These are phyloP conservation scores for Orthosia gracilis DNA, from an alignment of 2,888 invertebrate genomes.

Conservation along the genomic window DNA sequence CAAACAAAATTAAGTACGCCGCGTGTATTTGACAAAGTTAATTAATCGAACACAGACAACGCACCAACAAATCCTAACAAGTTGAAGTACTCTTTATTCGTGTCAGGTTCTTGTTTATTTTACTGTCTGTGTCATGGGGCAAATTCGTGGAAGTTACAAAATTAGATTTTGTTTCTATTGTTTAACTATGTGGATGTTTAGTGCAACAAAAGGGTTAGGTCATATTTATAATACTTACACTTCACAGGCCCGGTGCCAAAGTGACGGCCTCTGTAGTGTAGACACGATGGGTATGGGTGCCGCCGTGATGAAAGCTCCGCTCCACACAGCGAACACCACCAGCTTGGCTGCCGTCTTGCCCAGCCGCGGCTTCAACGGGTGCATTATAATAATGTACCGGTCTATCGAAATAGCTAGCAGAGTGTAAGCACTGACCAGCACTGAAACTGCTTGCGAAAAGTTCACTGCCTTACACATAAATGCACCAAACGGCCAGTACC, in stretches of 20 bases:
- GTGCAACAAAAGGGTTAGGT: neutral
- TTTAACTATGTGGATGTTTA: neutral
- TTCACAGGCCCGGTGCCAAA: constrained; percentile 92
- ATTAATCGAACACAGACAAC: constrained; percentile 3
- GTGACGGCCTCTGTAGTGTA: constrained; percentile 91
- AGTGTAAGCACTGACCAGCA: constrained; percentile 97
- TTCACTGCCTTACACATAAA: constrained; percentile 96
- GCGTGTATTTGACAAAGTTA: constrained; percentile 15
- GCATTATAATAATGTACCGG: constrained; percentile 97
- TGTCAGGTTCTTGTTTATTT: constrained; percentile 2
- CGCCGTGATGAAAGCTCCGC: constrained; percentile 94
- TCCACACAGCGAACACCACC: constrained; percentile 94
- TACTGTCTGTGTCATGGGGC: neutral
- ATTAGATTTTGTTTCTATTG: neutral
- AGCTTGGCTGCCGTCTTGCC: constrained; percentile 93
- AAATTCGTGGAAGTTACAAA: constrained; percentile 1
- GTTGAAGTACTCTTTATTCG: constrained; percentile 13
- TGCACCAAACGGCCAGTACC: constrained; percentile 97
- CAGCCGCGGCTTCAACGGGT: constrained; percentile 95
- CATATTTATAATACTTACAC: constrained; percentile 87
- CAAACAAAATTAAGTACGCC: neutral
- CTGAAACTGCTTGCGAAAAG: constrained; percentile 95
- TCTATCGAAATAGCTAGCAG: constrained; percentile 97
- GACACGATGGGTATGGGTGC: constrained; percentile 95
- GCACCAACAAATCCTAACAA: constrained; percentile 19